Evolutionary conservation across 2,797 vertebrate species (phyloP).

Genomic region (Acanthurus lineatus): DNA sequence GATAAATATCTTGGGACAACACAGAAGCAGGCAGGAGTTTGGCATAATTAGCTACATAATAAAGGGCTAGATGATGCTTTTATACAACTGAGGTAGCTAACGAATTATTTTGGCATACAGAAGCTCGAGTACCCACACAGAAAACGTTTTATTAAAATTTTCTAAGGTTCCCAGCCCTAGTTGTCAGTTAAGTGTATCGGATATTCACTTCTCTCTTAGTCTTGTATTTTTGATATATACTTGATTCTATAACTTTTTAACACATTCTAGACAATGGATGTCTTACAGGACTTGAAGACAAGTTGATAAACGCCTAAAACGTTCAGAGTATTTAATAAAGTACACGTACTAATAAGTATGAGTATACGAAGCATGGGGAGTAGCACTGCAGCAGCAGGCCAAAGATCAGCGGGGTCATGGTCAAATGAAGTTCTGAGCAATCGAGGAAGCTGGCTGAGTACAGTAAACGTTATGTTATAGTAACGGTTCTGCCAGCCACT

Average conservation of each 20-base stretch:
- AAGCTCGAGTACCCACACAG: too few relatives aligned
- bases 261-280: background rate
- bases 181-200: background rate
- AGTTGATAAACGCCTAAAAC: background rate
- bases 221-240: background rate
- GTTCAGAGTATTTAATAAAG: background rate
- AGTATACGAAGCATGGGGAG: background rate
- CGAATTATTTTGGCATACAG: background rate
- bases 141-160: background rate
- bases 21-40: background rate
- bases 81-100: background rate
- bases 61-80: background rate
- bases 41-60: background rate
- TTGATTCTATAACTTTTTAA: background rate
- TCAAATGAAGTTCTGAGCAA: background rate
- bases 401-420: fast-evolving
- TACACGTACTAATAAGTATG: background rate
- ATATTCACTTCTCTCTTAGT: background rate
- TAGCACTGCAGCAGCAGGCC: background rate
- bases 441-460: background rate
- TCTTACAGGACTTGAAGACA: background rate
- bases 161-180: background rate
- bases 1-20: background rate
- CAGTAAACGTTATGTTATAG: background rate
- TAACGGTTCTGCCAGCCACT: background rate